A percentile compares a stretch with the other conserved stretches of the same genome.
These are phyloP conservation scores for Ursus arctos DNA, from an alignment of 2,113 vertebrate genomes.

Conservation along the genomic window DNA sequence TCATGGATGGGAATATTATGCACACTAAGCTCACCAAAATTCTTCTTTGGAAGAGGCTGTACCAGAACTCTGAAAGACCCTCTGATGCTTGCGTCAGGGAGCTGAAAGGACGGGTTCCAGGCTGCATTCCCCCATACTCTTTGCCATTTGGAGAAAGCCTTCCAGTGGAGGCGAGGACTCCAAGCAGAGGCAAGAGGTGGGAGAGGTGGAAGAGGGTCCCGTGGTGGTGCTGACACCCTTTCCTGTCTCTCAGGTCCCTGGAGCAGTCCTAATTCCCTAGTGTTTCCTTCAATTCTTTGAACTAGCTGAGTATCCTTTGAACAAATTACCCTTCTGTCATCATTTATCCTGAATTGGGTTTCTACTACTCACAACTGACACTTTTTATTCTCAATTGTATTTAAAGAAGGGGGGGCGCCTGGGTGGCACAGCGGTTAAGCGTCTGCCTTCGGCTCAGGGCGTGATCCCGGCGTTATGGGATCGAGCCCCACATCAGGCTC, in stretches of 20 bases:
- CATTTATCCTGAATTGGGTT: neutral
- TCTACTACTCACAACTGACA: neutral
- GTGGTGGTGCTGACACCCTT: neutral
- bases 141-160: neutral
- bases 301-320: neutral
- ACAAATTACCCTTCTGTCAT: neutral
- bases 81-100: neutral
- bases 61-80: neutral
- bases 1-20: neutral
- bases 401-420: no score
- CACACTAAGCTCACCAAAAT: no score
- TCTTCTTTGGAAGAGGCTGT: neutral
- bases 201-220: neutral
- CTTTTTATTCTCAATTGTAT: neutral
- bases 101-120: no score
- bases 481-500: no score
- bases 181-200: neutral
- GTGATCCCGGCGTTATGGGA: no score
- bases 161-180: neutral
- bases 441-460: no score
- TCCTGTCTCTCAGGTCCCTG: neutral
- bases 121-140: neutral
- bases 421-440: no score
- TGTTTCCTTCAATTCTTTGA: neutral
- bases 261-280: neutral